Base-by-base conservation (phyloP, 2,888 invertebrate genomes). In the Chrysopilus asiliformis region DNA sequence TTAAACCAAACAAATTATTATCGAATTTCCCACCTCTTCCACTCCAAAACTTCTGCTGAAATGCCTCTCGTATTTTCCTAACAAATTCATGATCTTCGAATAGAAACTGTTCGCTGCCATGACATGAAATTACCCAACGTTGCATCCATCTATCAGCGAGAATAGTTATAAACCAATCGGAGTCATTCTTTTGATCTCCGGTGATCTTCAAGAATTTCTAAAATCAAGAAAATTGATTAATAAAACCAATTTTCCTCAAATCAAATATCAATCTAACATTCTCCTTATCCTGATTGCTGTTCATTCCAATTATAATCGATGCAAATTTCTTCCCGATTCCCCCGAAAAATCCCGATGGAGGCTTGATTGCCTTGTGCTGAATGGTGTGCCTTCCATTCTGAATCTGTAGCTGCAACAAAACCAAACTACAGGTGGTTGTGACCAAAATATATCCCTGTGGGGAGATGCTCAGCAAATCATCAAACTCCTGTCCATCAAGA, bases 381-480 rank as follows among this genome's bases (percentile, higher is more conserved):
- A 85, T 68, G 3, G 71, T 70, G 48, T 80, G 76, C 18, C 82
- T 74, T 0, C 84, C 84, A 41, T 73, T 72, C 47, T 62, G 55
- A 33, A 68, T 57, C 28, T 69, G 68, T 16, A 77, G 68, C 46
- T 78, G 74, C 4, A 85, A 66, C 17, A 83, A 65, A 1, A 87
- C 76, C 19, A 91, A 70, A 2, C 85, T 87, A 53, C 89, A 87
- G 0, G 93, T 91, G 0, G 93, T 93, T 9, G 93, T 94, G 1
- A 87, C 86, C 32, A 93, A 68, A 47, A 93, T 71, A 52, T 87
- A 81, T 1, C 86, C 86, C 32, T 77, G 68, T 0, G 75, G 72
- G 34, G 79, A 70, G 32, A 79, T 66, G 44, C 74, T 72, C 2
- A 76, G 70, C 13, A 87, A 64, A 37, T 76, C 72, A 49, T 83